Percentiles rank a stretch among this genome's conserved stretches.
These are phyloP conservation scores for Sympetrum striolatum DNA, from an alignment of 2,888 invertebrate genomes.

Conservation along the genomic window DNA sequence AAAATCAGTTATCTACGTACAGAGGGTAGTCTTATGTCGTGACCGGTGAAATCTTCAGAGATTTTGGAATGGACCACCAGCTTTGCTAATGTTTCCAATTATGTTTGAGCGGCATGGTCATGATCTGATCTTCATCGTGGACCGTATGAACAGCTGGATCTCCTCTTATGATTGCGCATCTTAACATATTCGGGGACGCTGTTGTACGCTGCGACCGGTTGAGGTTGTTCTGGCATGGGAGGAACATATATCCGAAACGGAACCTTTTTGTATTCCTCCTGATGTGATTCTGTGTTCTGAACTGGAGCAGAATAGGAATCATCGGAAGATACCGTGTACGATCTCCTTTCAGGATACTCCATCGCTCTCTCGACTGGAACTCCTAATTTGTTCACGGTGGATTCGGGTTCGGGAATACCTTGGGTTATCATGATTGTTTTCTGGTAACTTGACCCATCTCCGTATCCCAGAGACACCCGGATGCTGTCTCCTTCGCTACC, in stretches of 20 bases:
- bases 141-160: slow-evolving; percentile 53
- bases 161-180: slow-evolving; percentile 67
- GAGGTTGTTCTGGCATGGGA: slow-evolving; percentile 72
- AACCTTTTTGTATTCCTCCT: slow-evolving; percentile 67
- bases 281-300: slow-evolving; percentile 74
- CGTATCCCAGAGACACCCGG: slow-evolving; percentile 46
- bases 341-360: background rate
- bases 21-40: no score
- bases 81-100: background rate
- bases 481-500: background rate
- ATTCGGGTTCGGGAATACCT: slow-evolving; percentile 72
- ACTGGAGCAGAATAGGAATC: slow-evolving; percentile 63
- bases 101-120: background rate
- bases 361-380: slow-evolving; percentile 30
- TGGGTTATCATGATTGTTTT: slow-evolving; percentile 75
- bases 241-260: slow-evolving; percentile 66
- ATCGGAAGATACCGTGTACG: slow-evolving; percentile 8
- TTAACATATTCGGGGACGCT: slow-evolving; percentile 60
- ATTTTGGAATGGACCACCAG: no score
- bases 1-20: no score
- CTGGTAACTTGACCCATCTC: slow-evolving; percentile 59
- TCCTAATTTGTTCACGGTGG: slow-evolving; percentile 42
- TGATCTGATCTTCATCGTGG: background rate
- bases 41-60: no score
- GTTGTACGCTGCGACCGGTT: slow-evolving; percentile 71